Evolutionary conservation across 2,797 vertebrate species (phyloP).

Genomic region (Sebastes elongatus): DNA sequence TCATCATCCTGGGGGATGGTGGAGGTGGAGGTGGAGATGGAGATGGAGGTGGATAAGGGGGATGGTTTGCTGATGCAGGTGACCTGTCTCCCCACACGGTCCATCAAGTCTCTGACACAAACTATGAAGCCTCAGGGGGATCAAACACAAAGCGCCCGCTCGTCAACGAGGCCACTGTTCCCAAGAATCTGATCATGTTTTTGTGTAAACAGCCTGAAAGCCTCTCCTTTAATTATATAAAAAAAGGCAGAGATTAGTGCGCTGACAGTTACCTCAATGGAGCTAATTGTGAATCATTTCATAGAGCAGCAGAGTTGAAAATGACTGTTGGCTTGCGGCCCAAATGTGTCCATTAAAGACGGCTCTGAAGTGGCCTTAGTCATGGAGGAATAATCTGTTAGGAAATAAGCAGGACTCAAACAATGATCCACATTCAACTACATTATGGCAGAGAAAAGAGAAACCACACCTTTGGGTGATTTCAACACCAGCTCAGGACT

Average conservation of each 20-base stretch:
- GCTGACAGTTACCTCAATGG: conserved; percentile 68
- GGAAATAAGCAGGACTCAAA: conserved; percentile 18
- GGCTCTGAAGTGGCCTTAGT: conserved; percentile 40
- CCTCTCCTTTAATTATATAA: conserved; percentile 63
- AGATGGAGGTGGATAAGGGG: conserved; percentile 2
- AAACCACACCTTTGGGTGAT: conserved; percentile 22
- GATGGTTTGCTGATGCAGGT: conserved; percentile 41
- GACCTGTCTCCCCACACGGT: conserved; percentile 41
- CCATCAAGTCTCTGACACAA: conserved; percentile 34
- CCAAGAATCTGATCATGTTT: conserved; percentile 58
- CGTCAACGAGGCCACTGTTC: conserved; percentile 50
- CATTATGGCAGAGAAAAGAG: background rate
- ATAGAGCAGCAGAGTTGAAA: conserved; percentile 56
- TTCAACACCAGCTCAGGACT: background rate
- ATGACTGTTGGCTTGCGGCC: conserved; percentile 58
- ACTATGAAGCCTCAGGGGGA: conserved; percentile 34
- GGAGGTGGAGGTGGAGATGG: conserved; percentile 30
- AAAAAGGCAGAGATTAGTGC: conserved; percentile 46
- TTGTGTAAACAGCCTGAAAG: conserved; percentile 68
- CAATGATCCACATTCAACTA: conserved; percentile 11
- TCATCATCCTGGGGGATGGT: conserved; percentile 33
- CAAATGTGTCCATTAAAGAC: conserved; percentile 54
- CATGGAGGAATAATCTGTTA: conserved; percentile 39
- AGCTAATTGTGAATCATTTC: conserved; percentile 68
- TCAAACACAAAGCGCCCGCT: conserved; percentile 43